Evolutionary conservation across 2,797 vertebrate genomes (phyloP), one percentile per base, ranked within the genome.

Genomic region (Fringilla coelebs): DNA sequence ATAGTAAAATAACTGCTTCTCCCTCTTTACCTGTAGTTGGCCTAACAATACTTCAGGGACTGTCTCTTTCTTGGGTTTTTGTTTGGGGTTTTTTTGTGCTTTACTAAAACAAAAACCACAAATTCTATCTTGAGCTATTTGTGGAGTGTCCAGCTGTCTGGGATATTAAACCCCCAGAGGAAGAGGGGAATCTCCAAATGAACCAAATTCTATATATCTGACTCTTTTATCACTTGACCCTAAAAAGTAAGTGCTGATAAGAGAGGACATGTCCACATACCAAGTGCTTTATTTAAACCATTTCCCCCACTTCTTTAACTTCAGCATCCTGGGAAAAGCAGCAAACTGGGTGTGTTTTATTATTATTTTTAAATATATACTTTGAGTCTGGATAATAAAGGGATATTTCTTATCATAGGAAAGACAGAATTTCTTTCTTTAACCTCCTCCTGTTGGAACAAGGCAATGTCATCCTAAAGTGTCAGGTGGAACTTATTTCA

Each of bases 401-500:
- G 54, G 11, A 8, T 75, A 72, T 61, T 81, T 77, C 75, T 63
- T 74, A 79, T 34, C 54, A 68, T 5, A 32, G 72, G 17, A 81
- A 87, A 91, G 65, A 28, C 3, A 17, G 61, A 77, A 77, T 66
- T 93, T 49, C 41, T 95, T 65, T 63, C 82, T 93, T 93, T 90
- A 85, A 87, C 91, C 92, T 90, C 62, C 43, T 58, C 43, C 70
- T 67, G 48, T 74, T 87, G 70, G 83, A 88, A 66, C 58, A 86
- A 94, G 85, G 41, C 79, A 81, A 83, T 61, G 65, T 88, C 94
- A 91, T 66, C 93, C 79, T 71, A 86, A 88, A 77, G 54, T 22
- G 73, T 88, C 93, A 90, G 73, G 58, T 70, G 55, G 76, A 90
- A 94, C 81, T 89, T 94, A 86, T 90, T 93, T 91, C 94, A 78